Conservation (phyloP, 2,888 invertebrate species). For the Athetis lepigone region DNA sequence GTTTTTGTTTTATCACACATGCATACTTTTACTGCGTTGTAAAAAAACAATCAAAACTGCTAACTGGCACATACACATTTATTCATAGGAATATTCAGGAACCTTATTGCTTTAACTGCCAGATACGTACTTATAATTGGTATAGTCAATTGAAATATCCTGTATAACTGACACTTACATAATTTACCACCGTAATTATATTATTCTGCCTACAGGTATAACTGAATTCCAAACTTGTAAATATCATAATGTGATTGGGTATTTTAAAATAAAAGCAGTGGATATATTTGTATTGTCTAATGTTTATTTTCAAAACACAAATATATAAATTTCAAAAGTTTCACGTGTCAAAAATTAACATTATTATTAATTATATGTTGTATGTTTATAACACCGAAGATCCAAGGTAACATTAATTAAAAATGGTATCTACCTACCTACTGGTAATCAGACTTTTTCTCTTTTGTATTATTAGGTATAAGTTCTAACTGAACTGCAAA, state of each 20-base stretch:
- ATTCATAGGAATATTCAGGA: slow-evolving; percentile 12
- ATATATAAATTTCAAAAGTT: slow-evolving; percentile 18
- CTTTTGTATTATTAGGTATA: too few species aligned
- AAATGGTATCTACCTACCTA: slow-evolving; percentile 14
- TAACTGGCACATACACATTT: slow-evolving; percentile 19
- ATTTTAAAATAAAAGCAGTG: slow-evolving; percentile 19
- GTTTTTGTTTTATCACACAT: slow-evolving; percentile 21
- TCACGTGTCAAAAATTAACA: slow-evolving; percentile 13
- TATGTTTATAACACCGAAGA: slow-evolving; percentile 12
- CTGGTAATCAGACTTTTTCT: slow-evolving; percentile 15
- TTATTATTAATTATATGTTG: slow-evolving; percentile 18
- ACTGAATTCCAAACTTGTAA: slow-evolving; percentile 25
- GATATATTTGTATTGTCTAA: slow-evolving; percentile 13
- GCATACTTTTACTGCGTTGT: slow-evolving; percentile 16
- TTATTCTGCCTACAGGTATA: slow-evolving; percentile 14
- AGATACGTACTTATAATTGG: slow-evolving; percentile 21
- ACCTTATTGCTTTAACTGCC: slow-evolving; percentile 15
- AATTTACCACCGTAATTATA: slow-evolving; percentile 12
- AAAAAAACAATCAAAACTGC: slow-evolving; percentile 12
- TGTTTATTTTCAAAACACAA: slow-evolving; percentile 25
- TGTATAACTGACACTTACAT: slow-evolving; percentile 19
- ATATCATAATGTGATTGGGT: slow-evolving; percentile 13
- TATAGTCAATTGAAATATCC: slow-evolving; percentile 18
- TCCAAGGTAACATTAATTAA: slow-evolving; percentile 12
- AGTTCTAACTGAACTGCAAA: too few species aligned